Evolutionary conservation across 1,140 invertebrate species (phyloP).

Genomic region (Steinernema feltiae): DNA sequence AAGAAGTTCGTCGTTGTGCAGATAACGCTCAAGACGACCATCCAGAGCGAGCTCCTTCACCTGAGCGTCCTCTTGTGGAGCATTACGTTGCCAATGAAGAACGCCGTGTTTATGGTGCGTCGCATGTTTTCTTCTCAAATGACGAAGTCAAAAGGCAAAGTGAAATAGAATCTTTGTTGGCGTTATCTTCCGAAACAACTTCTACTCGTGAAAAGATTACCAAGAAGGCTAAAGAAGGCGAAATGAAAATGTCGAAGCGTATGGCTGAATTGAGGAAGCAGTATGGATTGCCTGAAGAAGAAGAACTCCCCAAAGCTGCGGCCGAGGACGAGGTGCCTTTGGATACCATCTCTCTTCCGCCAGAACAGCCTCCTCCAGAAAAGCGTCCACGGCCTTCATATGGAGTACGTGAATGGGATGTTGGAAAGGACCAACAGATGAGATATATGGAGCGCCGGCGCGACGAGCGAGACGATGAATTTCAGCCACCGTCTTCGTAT

Average conservation of each 20-base stretch:
- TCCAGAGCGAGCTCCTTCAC: background rate
- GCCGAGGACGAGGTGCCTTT: background rate
- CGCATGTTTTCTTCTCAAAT: background rate
- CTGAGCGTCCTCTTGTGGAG: background rate
- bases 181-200: background rate
- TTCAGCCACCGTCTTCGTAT: background rate
- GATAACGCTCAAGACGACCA: background rate
- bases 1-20: background rate
- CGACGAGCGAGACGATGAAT: background rate
- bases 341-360: background rate
- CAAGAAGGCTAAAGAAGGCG: background rate
- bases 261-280: background rate
- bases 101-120: background rate
- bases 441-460: background rate
- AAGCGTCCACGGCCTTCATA: background rate
- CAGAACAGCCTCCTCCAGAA: background rate
- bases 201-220: background rate
- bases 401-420: slow-evolving; percentile 5
- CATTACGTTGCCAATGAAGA: background rate
- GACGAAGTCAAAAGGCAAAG: background rate
- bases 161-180: background rate
- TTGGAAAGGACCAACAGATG: background rate
- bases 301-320: background rate
- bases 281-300: background rate
- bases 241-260: background rate